phyloP scores from a whole-genome alignment of 64 coral and sea anemone species.

The Catalaphyllia jardinei region DNA sequence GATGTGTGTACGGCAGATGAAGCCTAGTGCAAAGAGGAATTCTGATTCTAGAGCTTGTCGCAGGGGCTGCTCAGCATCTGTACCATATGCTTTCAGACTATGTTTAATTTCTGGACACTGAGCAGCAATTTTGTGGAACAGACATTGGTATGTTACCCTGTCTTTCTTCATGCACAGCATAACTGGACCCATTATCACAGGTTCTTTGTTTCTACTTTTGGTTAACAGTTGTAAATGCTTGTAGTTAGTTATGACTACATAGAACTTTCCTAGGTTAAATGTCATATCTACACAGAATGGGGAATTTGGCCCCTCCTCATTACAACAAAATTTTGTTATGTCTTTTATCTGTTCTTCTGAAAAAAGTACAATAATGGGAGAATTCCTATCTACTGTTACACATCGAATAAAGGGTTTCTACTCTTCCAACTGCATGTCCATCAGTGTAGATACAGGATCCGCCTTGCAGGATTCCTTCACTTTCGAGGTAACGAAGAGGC shows the following conservation, averaged over 20 bases:
- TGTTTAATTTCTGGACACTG: slow-evolving; percentile 8
- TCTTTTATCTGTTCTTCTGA: not conserved
- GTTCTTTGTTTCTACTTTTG: not conserved
- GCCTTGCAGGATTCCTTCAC: no score
- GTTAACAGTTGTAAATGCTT: slow-evolving; percentile 9
- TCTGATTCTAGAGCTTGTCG: slow-evolving; percentile 14
- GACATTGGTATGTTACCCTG: slow-evolving; percentile 22
- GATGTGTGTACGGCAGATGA: slow-evolving; percentile 20
- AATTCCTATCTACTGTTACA: slow-evolving; percentile 6
- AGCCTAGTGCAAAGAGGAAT: slow-evolving; percentile 40
- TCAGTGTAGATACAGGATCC: no score
- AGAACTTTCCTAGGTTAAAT: slow-evolving; percentile 34
- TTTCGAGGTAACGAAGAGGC: no score
- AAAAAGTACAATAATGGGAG: slow-evolving; percentile 16
- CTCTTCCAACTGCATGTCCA: no score
- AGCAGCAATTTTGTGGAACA: slow-evolving; percentile 27
- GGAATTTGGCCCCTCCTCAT: not conserved
- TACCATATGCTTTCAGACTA: slow-evolving; percentile 44
- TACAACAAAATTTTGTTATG: slow-evolving; percentile 24
- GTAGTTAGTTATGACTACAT: slow-evolving; percentile 29
- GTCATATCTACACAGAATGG: slow-evolving; percentile 44
- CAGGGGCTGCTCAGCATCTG: slow-evolving; percentile 22
- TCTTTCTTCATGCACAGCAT: slow-evolving; percentile 22
- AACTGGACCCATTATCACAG: not conserved
- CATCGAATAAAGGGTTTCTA: no score